Percentiles rank a stretch among this genome's conserved stretches.
Conservation (phyloP, 2,888 invertebrate species). For the Gasteruption jaculator region DNA sequence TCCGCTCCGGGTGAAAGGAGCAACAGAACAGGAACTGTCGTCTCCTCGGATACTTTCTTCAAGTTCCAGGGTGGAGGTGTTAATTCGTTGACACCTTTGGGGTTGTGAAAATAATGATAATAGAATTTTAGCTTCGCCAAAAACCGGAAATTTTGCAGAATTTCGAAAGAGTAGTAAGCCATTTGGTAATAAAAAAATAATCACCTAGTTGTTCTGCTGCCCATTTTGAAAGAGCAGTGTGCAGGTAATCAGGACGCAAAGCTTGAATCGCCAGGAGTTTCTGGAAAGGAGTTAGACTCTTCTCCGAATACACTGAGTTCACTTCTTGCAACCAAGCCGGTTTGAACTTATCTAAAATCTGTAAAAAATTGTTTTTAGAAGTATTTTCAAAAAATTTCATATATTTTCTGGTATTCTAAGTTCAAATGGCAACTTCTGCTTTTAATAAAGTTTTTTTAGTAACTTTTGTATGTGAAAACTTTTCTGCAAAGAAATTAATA, state of each 20-base stretch:
- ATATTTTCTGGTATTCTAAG: slow-evolving; percentile 42
- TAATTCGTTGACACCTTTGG: slow-evolving; percentile 50
- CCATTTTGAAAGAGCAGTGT: slow-evolving; percentile 71
- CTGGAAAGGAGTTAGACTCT: slow-evolving; percentile 70
- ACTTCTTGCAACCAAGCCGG: slow-evolving; percentile 38
- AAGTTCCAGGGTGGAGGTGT: slow-evolving; percentile 60
- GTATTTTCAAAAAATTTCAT: slow-evolving; percentile 13
- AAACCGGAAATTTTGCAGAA: not conserved
- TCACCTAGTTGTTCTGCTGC: slow-evolving; percentile 64
- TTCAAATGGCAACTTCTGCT: too few species aligned
- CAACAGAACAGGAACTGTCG: slow-evolving; percentile 73
- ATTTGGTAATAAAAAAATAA: slow-evolving; percentile 10
- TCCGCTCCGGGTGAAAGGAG: slow-evolving; percentile 87
- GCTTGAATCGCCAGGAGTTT: slow-evolving; percentile 75
- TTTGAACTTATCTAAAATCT: slow-evolving; percentile 58
- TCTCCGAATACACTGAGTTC: slow-evolving; percentile 42
- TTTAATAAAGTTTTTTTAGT: not conserved
- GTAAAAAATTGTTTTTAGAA: slow-evolving; percentile 18
- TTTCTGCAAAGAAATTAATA: slow-evolving; percentile 5
- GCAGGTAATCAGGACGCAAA: slow-evolving; percentile 77
- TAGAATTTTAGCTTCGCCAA: not conserved
- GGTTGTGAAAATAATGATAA: slow-evolving; percentile 13
- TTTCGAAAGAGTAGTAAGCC: too few species aligned
- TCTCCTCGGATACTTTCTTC: slow-evolving; percentile 58
- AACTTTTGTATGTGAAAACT: not conserved